Evolutionary conservation across 2,113 vertebrate species (phyloP), one percentile per base, ranked within the genome.

Genomic region (Psammodynastes pulverulentus): DNA sequence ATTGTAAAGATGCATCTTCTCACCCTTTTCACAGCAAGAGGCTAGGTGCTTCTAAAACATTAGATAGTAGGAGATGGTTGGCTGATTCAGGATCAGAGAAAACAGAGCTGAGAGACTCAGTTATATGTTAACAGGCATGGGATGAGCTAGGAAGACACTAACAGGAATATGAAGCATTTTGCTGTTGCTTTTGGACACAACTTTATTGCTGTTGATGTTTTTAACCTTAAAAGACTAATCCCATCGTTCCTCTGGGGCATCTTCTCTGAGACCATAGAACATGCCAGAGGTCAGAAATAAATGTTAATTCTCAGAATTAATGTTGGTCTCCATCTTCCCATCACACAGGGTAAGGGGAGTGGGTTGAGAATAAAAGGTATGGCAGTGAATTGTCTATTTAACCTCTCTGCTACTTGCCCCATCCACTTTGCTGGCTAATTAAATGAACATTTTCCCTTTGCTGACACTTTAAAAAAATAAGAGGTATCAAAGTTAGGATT

Each of bases 1-100:
- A 96, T 94, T 95, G 93, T 95, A 96, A 96, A 96, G 94, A 95
- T 94, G 95, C 89, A 86, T 95, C 96, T 96, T 95, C 96, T 97
- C 96, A 96, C 94, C 95, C 94, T 94, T 86, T 93, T 39, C 72
- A 67, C 91, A 95, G 93, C 93, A 95, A 96, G 95, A 96, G 95
- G 93, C 95, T n/a, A 12, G 93, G 56, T 93, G 94, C 93, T 94
- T 85, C n/a, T 53, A 86, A 95, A 96, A 95, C 93, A 43, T 94
- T 94, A 95, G 95, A 90, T 94, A 92, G 0, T n/a, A 67, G 87
- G 45, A 88, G 79, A 84, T 43, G 45, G 26, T 92, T 91, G 86
- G 62, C 0, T 0, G 89, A 56, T 84, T 84, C 45, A 8, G 87
- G 93, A 88, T 91, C 91, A 93, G 23, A 53, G 86, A 58, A 92